Percentiles rank a stretch among this genome's conserved stretches.
Conservation (phyloP, 2,113 vertebrate species). For the Nerophis ophidion region DNA sequence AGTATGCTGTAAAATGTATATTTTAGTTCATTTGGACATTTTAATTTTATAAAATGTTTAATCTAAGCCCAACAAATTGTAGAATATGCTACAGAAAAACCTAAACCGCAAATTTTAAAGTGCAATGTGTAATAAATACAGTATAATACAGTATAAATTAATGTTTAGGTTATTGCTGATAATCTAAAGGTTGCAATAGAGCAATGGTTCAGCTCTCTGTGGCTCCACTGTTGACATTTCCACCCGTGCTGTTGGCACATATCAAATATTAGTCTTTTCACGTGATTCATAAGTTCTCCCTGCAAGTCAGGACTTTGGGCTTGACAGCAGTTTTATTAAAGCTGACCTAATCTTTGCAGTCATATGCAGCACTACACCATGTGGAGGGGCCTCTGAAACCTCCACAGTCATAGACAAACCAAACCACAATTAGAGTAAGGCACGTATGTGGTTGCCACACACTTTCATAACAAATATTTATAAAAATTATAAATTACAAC, state of each 20-base stretch:
- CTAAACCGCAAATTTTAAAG: no score
- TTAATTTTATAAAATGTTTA: no score
- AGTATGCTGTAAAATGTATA: no score
- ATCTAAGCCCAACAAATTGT: no score
- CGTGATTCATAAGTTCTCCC: slow-evolving; percentile 46
- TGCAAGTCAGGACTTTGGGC: slow-evolving; percentile 37
- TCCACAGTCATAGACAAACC: slow-evolving; percentile 4
- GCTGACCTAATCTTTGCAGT: slow-evolving; percentile 37
- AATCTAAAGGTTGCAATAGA: slow-evolving; percentile 1
- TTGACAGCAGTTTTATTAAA: slow-evolving; percentile 44
- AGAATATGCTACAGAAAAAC: no score
- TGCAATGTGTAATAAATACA: no score
- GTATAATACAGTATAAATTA: no score
- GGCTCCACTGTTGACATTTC: not conserved
- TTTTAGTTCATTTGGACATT: no score
- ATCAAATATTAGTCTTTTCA: slow-evolving; percentile 55
- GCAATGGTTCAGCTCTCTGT: slow-evolving; percentile 5
- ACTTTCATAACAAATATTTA: not conserved
- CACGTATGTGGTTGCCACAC: not conserved
- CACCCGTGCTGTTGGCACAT: slow-evolving; percentile 5
- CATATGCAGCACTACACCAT: slow-evolving; percentile 22
- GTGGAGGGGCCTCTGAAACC: not conserved
- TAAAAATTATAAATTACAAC: not conserved
- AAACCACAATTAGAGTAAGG: not conserved
- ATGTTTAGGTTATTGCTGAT: no score